Evolutionary conservation across 2,113 vertebrate species (phyloP).

Genomic region (Cebus imitator): DNA sequence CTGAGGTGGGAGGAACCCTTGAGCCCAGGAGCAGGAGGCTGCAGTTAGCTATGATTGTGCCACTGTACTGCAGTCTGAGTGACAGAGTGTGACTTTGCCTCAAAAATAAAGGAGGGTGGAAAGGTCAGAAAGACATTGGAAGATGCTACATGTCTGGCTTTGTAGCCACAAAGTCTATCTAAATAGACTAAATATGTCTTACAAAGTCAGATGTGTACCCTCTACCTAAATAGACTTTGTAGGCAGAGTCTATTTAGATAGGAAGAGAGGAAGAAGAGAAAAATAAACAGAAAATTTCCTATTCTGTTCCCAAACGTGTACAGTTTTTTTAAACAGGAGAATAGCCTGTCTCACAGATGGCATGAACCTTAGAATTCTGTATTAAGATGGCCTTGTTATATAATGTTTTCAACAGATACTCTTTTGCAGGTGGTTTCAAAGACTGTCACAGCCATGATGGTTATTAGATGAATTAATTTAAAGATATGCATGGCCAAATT

Average conservation of each 20-base stretch:
- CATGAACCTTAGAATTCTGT: background rate
- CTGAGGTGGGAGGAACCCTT: no score
- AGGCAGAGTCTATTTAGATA: background rate
- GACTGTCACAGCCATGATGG: background rate
- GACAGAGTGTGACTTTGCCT: no score
- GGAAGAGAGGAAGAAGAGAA: background rate
- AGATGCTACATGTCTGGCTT: background rate
- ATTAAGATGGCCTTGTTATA: background rate
- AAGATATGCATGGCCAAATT: background rate
- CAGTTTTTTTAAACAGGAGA: background rate
- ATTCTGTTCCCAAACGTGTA: background rate
- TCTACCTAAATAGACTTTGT: no score
- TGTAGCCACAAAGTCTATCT: background rate
- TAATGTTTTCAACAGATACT: background rate
- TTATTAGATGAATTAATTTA: background rate
- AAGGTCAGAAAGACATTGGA: background rate
- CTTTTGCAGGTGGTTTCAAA: background rate
- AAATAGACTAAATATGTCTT: no score
- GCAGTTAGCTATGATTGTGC: no score
- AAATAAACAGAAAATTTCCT: background rate
- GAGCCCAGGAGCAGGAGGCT: no score
- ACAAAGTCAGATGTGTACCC: no score
- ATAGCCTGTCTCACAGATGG: background rate
- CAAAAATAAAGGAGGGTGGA: background rate
- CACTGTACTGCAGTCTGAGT: no score